Evolutionary conservation across 2,888 invertebrate genomes (phyloP).

Genomic region (Cerceris rybyensis): DNA sequence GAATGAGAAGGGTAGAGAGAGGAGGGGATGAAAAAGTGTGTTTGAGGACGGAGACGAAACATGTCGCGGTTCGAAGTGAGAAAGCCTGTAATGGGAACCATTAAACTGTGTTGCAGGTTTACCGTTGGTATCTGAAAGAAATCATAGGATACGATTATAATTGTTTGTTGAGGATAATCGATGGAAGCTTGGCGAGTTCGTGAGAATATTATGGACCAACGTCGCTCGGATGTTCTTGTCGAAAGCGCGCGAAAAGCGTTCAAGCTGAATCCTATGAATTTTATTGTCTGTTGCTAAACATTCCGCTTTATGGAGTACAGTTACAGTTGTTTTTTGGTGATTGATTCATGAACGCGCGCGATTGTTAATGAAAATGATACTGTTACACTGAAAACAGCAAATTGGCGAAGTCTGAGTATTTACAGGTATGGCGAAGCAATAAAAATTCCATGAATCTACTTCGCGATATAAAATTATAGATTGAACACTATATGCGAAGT

Average conservation of each 20-base stretch:
- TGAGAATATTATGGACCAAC: neutral
- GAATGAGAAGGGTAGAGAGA: too few species aligned
- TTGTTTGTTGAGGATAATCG: neutral
- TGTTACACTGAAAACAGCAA: too few species aligned
- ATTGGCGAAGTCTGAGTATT: too few species aligned
- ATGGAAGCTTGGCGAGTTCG: neutral
- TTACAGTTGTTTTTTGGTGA: too few species aligned
- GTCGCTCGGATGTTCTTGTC: slow-evolving; percentile 33
- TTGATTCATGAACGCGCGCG: too few species aligned
- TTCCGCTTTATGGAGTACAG: slow-evolving; percentile 8
- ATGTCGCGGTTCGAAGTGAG: slow-evolving; percentile 1
- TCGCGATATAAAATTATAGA: too few species aligned
- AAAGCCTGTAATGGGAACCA: neutral
- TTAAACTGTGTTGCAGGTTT: neutral
- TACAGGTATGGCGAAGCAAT: too few species aligned
- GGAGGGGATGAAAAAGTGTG: too few species aligned
- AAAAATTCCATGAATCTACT: too few species aligned
- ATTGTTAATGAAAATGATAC: too few species aligned
- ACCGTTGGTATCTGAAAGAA: slow-evolving; percentile 18
- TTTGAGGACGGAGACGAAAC: too few species aligned
- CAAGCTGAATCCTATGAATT: slow-evolving; percentile 6
- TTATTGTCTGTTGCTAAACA: slow-evolving; percentile 2
- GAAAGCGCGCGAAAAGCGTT: slow-evolving; percentile 36
- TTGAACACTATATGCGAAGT: too few species aligned
- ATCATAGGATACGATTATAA: slow-evolving; percentile 4